Conservation (phyloP, 1,140 invertebrate genomes). For the Pygmarrhopalites habei region DNA sequence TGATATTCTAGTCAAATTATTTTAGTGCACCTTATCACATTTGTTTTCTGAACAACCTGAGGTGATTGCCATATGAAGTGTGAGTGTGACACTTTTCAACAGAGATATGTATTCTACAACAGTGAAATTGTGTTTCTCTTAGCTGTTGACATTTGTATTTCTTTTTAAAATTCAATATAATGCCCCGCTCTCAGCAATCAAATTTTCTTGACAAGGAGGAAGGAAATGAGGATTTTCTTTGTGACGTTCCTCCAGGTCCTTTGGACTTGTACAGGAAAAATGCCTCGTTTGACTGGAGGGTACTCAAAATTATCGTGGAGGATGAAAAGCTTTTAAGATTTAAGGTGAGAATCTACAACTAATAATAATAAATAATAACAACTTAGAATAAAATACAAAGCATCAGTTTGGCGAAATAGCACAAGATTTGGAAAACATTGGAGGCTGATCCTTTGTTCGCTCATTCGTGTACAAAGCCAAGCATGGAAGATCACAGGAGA, state of each 20-base stretch:
- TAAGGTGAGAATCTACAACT: constrained; percentile 30
- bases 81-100: too few species aligned
- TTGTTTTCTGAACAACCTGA: too few species aligned
- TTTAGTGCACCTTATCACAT: too few species aligned
- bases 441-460: constrained; percentile 52
- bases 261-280: constrained; percentile 49
- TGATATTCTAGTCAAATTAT: too few species aligned
- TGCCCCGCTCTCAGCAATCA: too few species aligned
- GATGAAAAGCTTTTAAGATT: constrained; percentile 37
- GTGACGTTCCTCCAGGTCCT: constrained; percentile 46
- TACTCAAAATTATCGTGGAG: constrained; percentile 43
- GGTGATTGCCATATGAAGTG: too few species aligned
- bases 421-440: constrained; percentile 49
- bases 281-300: constrained; percentile 53
- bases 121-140: too few species aligned
- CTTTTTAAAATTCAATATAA: too few species aligned
- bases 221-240: constrained; percentile 10
- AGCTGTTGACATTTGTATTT: too few species aligned
- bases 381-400: too few species aligned
- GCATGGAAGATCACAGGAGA: constrained; percentile 54
- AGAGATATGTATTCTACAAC: too few species aligned
- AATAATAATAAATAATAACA: constrained; percentile 1
- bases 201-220: neutral
- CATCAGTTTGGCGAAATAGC: too few species aligned
- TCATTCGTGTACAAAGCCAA: constrained; percentile 45